Conservation (phyloP, 2,888 invertebrate species). For the Icerya purchasi region DNA sequence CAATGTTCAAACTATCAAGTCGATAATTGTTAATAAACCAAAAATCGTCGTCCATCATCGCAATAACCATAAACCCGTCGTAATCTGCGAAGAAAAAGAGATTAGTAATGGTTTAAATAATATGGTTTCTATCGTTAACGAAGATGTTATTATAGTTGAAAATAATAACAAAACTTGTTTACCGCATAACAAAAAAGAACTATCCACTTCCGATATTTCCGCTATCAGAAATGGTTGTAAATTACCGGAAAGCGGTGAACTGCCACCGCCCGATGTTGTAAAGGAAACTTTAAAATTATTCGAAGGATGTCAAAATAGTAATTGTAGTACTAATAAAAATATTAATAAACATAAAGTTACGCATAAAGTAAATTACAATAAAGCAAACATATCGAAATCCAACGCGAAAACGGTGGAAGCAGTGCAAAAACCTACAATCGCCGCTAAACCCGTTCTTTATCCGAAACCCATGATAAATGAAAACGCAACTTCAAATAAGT, state of each 20-base stretch:
- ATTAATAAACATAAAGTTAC: neutral
- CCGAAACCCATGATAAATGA: constrained; percentile 8
- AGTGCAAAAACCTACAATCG: neutral
- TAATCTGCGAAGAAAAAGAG: constrained; percentile 1
- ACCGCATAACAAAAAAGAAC: constrained; percentile 7
- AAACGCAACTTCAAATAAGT: neutral
- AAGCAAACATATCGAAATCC: neutral
- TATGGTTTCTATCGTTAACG: constrained; percentile 19
- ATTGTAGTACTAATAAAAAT: neutral
- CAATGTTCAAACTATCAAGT: constrained; percentile 1
- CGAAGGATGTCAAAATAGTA: constrained; percentile 28
- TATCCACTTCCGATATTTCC: neutral
- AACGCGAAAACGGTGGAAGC: neutral
- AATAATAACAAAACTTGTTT: constrained; percentile 15
- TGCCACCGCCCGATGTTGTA: constrained; percentile 75
- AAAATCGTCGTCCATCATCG: constrained; percentile 5
- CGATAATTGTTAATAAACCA: constrained; percentile 7
- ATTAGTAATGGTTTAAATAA: constrained; percentile 5
- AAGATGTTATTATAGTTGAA: constrained; percentile 24
- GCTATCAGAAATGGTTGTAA: neutral
- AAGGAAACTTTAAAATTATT: constrained; percentile 67
- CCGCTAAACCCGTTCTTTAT: constrained; percentile 3
- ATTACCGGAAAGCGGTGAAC: constrained; percentile 40
- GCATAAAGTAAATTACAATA: neutral
- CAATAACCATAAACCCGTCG: neutral